phyloP scores from a whole-genome alignment of 2,113 vertebrate genomes.

The Vulpes vulpes region DNA sequence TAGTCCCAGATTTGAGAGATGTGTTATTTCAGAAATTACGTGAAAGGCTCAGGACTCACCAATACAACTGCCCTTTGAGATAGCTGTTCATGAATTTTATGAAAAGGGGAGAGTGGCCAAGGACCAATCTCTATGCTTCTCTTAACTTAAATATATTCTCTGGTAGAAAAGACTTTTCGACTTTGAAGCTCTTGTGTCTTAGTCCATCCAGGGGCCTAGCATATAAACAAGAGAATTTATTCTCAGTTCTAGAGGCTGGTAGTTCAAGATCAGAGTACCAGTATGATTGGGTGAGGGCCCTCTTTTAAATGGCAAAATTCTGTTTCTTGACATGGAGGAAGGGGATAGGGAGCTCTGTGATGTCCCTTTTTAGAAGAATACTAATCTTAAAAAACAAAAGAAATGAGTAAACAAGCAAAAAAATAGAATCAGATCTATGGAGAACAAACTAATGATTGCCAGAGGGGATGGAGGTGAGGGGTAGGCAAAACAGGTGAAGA shows the following conservation, averaged over 20 bases:
- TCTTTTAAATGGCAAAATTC: neutral
- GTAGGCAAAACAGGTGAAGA: neutral
- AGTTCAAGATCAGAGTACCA: neutral
- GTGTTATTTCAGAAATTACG: neutral
- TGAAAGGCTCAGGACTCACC: neutral
- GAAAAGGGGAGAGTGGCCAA: neutral
- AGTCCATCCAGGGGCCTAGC: neutral
- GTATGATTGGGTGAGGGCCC: neutral
- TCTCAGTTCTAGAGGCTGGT: neutral
- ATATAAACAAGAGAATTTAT: neutral
- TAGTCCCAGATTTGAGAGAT: neutral
- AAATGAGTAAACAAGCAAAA: neutral
- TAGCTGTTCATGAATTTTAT: neutral
- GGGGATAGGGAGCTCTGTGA: neutral
- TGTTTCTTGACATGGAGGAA: neutral
- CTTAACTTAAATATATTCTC: slow-evolving; percentile 1
- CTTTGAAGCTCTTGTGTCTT: neutral
- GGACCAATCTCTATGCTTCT: neutral
- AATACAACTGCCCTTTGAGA: neutral
- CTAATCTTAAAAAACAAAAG: neutral
- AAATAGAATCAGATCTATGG: neutral
- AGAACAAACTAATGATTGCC: neutral
- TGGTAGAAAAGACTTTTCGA: neutral
- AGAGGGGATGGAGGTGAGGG: neutral
- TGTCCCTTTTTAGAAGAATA: neutral